Conservation (phyloP, 2,888 invertebrate genomes). For the Nezara viridula region DNA sequence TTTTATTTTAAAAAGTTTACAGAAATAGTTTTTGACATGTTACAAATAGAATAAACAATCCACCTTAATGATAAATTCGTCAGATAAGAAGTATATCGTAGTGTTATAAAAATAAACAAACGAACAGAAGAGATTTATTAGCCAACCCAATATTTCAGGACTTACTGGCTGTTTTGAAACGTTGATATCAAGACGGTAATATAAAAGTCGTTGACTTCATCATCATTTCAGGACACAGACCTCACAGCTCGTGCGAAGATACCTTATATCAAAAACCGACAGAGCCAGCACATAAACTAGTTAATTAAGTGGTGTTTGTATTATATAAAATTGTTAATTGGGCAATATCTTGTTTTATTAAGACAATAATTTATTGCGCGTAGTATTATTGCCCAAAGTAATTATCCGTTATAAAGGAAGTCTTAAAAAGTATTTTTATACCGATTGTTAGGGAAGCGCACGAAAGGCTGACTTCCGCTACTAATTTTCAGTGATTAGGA, state of each 20-base stretch:
- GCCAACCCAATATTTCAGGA: too few relatives aligned
- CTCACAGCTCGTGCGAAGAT: background rate
- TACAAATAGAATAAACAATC: too few relatives aligned
- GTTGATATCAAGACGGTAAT: background rate
- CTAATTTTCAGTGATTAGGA: slow-evolving; percentile 34
- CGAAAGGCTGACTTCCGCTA: slow-evolving; percentile 7
- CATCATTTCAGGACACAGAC: background rate
- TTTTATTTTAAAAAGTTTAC: too few relatives aligned
- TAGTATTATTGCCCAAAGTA: background rate
- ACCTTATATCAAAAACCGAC: background rate
- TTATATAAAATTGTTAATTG: slow-evolving; percentile 38
- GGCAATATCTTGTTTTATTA: background rate
- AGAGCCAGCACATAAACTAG: background rate
- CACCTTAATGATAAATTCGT: too few relatives aligned
- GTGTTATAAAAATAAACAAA: too few relatives aligned
- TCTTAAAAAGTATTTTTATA: slow-evolving; percentile 22
- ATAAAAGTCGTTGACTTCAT: background rate
- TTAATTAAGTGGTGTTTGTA: background rate
- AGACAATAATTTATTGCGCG: background rate
- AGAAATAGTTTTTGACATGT: too few relatives aligned
- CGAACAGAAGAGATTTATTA: too few relatives aligned
- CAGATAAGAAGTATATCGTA: too few relatives aligned
- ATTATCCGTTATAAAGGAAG: slow-evolving; percentile 27
- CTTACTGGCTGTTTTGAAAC: too few relatives aligned
- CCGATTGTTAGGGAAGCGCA: background rate